Evolutionary conservation across 2,888 invertebrate genomes (phyloP).

Genomic region (Eupithecia insigniata): DNA sequence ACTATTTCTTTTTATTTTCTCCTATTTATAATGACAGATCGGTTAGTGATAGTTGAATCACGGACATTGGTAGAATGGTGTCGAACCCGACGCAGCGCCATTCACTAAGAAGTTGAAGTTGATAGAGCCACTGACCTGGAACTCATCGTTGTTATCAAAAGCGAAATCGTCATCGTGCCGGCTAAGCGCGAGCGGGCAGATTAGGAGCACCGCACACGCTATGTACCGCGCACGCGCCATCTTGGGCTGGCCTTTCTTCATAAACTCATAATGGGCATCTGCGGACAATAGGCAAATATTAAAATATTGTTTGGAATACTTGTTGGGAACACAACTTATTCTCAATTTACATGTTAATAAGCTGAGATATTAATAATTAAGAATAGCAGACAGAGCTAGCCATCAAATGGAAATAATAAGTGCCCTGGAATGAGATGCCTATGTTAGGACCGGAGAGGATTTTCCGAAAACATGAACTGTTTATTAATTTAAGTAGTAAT

Average conservation of each 20-base stretch:
- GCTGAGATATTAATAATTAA: neutral
- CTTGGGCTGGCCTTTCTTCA: constrained; percentile 60
- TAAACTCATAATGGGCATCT: constrained; percentile 75
- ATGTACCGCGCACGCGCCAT: constrained; percentile 70
- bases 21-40: too few species aligned
- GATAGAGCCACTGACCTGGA: constrained; percentile 64
- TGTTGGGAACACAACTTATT: neutral
- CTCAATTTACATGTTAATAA: too few species aligned
- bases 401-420: too few species aligned
- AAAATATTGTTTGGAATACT: constrained; percentile 31
- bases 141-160: constrained; percentile 79
- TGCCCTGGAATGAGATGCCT: too few species aligned
- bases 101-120: neutral
- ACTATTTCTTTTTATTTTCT: too few species aligned
- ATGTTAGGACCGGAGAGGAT: too few species aligned
- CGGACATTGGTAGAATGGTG: neutral
- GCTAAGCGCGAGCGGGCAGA: constrained; percentile 75
- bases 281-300: constrained; percentile 55
- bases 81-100: neutral
- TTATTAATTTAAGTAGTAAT: too few species aligned
- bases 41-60: neutral
- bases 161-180: constrained; percentile 81
- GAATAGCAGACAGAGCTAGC: neutral
- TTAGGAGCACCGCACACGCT: constrained; percentile 70
- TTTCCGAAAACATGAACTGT: too few species aligned